These are phyloP conservation scores for Cylas formicarius DNA, from an alignment of 1,140 invertebrate species.

Conservation along the genomic window DNA sequence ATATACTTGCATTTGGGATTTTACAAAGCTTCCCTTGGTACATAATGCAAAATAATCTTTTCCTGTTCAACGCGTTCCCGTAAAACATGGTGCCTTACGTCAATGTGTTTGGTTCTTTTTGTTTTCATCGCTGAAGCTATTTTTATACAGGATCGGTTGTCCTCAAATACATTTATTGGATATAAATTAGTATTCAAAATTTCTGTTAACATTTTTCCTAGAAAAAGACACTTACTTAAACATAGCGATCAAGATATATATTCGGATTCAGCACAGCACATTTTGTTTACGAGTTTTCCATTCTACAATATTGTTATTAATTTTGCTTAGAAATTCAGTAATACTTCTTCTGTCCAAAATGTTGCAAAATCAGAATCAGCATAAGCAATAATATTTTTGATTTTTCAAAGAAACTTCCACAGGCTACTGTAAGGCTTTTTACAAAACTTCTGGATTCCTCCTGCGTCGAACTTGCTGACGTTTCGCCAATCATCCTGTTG, in stretches of 20 bases:
- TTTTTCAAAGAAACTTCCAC: no score
- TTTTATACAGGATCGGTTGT: slow-evolving; percentile 22
- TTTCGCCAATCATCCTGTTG: no score
- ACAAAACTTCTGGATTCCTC: no score
- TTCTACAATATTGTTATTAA: no score
- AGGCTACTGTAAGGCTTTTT: no score
- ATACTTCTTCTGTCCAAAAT: no score
- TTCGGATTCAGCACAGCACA: slow-evolving; percentile 14
- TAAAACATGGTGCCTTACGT: slow-evolving; percentile 34
- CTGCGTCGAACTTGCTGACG: no score
- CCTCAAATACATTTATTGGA: slow-evolving; percentile 14
- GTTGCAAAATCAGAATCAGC: no score
- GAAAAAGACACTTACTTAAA: slow-evolving; percentile 18
- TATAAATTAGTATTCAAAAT: slow-evolving; percentile 6
- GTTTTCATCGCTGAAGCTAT: slow-evolving; percentile 11
- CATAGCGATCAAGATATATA: slow-evolving; percentile 15
- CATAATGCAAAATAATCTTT: slow-evolving; percentile 20
- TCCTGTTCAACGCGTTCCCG: slow-evolving; percentile 12
- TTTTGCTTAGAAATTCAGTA: no score
- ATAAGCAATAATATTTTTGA: no score
- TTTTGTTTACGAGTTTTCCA: slow-evolving; percentile 11
- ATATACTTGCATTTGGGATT: no score
- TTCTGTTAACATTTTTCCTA: slow-evolving; percentile 11
- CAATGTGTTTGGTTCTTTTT: slow-evolving; percentile 34
- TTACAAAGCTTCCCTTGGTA: slow-evolving; percentile 20